phyloP scores from a whole-genome alignment of 2,797 vertebrate species.

The Acipenser oxyrinchus region DNA sequence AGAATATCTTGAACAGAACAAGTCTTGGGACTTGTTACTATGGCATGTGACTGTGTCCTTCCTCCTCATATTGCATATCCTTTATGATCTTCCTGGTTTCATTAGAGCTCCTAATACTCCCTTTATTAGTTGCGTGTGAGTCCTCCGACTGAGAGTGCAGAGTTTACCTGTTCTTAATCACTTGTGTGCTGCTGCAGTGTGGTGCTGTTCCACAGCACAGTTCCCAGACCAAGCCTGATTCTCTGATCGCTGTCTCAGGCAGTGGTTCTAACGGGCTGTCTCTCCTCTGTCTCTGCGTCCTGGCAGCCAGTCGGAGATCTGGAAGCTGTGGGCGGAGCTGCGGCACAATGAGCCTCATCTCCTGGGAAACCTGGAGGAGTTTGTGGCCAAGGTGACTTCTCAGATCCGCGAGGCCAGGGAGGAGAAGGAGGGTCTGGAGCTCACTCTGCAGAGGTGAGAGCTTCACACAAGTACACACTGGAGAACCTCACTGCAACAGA shows the following conservation, averaged over 20 bases:
- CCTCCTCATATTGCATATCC: too few species aligned
- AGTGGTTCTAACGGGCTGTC: too few species aligned
- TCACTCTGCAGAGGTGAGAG: slow-evolving; percentile 51
- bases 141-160: background rate
- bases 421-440: slow-evolving; percentile 44
- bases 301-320: slow-evolving; percentile 46
- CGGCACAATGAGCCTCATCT: slow-evolving; percentile 50
- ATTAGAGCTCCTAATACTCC: too few species aligned
- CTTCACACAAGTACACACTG: too few species aligned
- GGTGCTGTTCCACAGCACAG: too few species aligned
- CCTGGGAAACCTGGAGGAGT: slow-evolving; percentile 47
- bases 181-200: background rate
- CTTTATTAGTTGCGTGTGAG: too few species aligned
- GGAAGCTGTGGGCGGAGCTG: slow-evolving; percentile 58
- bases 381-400: slow-evolving; percentile 51
- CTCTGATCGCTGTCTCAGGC: background rate
- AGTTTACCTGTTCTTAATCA: background rate
- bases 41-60: too few species aligned
- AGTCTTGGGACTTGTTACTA: too few species aligned
- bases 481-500: too few species aligned
- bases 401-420: slow-evolving; percentile 44
- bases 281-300: too few species aligned
- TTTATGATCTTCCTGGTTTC: too few species aligned
- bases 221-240: background rate
- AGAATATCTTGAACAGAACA: too few species aligned